These are phyloP conservation scores for Argya squamiceps DNA, from an alignment of 2,797 vertebrate genomes.

Conservation along the genomic window DNA sequence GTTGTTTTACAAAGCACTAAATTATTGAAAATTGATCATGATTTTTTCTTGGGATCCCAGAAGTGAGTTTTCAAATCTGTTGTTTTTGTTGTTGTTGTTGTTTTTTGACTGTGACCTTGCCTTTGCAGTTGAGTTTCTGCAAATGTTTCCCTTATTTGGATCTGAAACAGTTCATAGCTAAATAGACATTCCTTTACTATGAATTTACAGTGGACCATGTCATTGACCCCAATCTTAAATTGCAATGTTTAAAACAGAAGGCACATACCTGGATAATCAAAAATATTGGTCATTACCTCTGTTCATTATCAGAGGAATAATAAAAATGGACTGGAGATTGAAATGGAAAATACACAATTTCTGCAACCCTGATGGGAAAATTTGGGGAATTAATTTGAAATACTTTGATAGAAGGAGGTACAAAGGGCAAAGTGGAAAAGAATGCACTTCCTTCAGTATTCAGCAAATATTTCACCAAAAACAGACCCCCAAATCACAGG, in stretches of 20 bases:
- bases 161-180: background rate
- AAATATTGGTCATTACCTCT: background rate
- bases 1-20: background rate
- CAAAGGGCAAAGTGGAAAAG: background rate
- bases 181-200: background rate
- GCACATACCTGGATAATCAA: background rate
- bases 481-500: background rate
- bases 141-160: background rate
- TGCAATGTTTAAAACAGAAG: background rate
- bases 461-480: background rate
- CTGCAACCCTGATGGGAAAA: background rate
- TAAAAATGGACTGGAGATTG: background rate
- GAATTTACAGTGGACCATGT: background rate
- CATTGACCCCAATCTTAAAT: background rate
- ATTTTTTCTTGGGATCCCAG: background rate
- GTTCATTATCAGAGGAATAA: background rate
- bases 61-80: background rate
- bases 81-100: background rate
- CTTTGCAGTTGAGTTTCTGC: background rate
- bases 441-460: background rate
- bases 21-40: constrained; percentile 1
- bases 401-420: background rate
- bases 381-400: background rate
- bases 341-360: background rate
- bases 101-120: background rate